Evolutionary conservation across 2,797 vertebrate species (phyloP).

Genomic region (Acestrorhynchus altus): DNA sequence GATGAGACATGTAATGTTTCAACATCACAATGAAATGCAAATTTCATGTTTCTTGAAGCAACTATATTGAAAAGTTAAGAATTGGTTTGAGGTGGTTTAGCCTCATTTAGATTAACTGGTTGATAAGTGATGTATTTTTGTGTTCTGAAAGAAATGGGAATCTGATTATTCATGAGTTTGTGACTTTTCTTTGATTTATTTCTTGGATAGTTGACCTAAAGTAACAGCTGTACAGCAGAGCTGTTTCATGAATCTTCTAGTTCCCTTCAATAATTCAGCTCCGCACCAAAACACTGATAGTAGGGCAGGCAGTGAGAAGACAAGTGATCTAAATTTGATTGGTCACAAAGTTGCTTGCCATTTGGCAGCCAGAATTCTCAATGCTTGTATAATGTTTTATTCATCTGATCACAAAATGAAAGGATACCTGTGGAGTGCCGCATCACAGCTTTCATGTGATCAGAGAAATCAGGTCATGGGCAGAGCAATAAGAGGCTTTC

Average conservation of each 20-base stretch:
- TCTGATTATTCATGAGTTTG: background rate
- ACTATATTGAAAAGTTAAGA: background rate
- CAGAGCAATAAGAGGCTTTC: background rate
- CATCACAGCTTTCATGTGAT: background rate
- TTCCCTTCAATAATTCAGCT: conserved; percentile 29
- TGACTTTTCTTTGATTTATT: conserved; percentile 1
- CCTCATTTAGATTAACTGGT: background rate
- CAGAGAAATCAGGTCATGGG: conserved; percentile 2
- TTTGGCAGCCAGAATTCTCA: background rate
- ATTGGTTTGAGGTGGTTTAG: background rate
- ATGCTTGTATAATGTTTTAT: conserved; percentile 20
- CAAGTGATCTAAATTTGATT: conserved; percentile 20
- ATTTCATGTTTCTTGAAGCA: background rate
- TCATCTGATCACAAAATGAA: conserved; percentile 17
- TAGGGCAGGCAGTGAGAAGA: background rate
- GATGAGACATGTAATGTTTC: too few relatives aligned
- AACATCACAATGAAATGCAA: background rate
- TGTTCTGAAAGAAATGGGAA: too few relatives aligned
- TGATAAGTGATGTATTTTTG: background rate
- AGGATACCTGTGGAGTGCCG: conserved; percentile 11
- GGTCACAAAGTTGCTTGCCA: conserved; percentile 3
- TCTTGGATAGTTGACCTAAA: background rate
- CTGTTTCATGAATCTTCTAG: conserved; percentile 13
- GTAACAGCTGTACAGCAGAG: background rate
- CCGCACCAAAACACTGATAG: conserved; percentile 12